These are phyloP conservation scores for Dasysyrphus tricinctus DNA, from an alignment of 2,888 invertebrate species.

Conservation along the genomic window DNA sequence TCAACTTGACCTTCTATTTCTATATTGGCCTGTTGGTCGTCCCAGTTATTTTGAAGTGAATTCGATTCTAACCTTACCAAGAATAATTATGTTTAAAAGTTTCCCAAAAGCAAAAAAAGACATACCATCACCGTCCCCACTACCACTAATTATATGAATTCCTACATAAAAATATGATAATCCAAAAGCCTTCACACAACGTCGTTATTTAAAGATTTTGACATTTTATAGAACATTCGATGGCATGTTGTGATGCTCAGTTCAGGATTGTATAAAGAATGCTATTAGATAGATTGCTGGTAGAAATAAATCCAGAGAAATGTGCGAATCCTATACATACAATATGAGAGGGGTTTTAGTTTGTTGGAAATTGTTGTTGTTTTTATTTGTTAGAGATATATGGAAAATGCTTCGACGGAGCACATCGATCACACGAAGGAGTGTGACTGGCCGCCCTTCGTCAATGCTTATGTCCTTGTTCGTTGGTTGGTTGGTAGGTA, in stretches of 20 bases:
- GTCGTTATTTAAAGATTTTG: conserved; percentile 50
- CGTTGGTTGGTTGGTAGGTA: not conserved
- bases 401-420: conserved; percentile 48
- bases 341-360: conserved; percentile 23
- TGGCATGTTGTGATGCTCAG: conserved; percentile 30
- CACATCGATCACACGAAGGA: conserved; percentile 66
- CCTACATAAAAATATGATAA: conserved; percentile 20
- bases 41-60: no score
- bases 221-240: conserved; percentile 41
- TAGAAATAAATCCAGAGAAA: conserved; percentile 66
- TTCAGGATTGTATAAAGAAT: conserved; percentile 60
- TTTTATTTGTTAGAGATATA: not conserved
- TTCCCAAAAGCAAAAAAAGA: no score
- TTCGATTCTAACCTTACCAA: no score
- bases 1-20: no score
- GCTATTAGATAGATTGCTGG: conserved; percentile 74
- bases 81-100: no score
- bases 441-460: conserved; percentile 48
- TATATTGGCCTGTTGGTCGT: no score
- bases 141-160: not conserved
- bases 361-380: conserved; percentile 19
- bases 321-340: conserved; percentile 27
- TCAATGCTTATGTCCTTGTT: not conserved
- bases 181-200: conserved; percentile 34
- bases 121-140: not conserved